Evolutionary conservation across 1,140 invertebrate genomes (phyloP), one percentile per base, ranked within the genome.

Genomic region (Nilaparvata lugens): DNA sequence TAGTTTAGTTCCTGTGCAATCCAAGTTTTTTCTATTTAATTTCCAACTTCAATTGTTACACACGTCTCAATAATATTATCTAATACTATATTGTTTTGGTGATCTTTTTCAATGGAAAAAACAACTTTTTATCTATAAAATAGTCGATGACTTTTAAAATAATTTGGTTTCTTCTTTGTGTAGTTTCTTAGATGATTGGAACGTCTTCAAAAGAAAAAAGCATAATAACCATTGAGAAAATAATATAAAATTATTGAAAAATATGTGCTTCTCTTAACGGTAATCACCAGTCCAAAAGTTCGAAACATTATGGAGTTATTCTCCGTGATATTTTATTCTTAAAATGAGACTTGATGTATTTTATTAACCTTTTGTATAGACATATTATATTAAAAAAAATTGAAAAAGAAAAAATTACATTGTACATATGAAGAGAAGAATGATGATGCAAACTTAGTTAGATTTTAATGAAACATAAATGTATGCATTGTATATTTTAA

Each of bases 401-500:
- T 45, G 19, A n/a, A 16, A n/a, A 16, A 16, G 19, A 16, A 16
- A 45, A 16, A 16, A 45, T 45, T 45, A 45, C 28, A 28, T 45
- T 45, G 19, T 16, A 45, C n/a, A 45, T 16, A 45, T 19, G n/a
- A 16, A 16, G 43, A 16, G 48, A 48, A 60, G 5, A 52, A 48
- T 38, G 19, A 19, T 58, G 45, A 52, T 31, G 43, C 58, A 60
- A 48, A 18, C 56, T 16, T 60, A 60, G 58, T 52, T 60, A 60
- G 58, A 60, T 60, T 60, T 60, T 60, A 60, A 60, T 52, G 19
- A 60, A 35, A 60, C 52, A 43, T 60, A 45, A 60, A 42, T 60
- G 58, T 60, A 60, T 60, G 58, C 58, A 60, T 52, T 60, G 58
- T 60, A 60, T 60, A 60, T 60, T 60, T 60, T 60, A 60, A 60